Percentiles rank a stretch among this genome's conserved stretches.
Evolutionary conservation across 1,140 invertebrate genomes (phyloP).

Genomic region (Acromyrmex echinatior): DNA sequence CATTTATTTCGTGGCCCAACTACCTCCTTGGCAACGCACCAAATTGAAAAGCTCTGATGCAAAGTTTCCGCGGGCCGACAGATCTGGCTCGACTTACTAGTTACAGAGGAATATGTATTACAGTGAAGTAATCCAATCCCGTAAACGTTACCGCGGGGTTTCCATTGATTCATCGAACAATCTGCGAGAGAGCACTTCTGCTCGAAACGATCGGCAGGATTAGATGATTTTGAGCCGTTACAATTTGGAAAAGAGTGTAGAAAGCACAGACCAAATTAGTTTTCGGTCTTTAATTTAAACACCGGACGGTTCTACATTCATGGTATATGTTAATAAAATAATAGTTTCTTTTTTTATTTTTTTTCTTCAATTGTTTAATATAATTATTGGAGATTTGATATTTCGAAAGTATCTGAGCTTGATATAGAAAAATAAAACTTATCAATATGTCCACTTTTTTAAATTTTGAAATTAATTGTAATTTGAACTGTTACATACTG

Average conservation of each 20-base stretch:
- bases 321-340: not conserved
- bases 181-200: constrained; percentile 69
- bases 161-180: constrained; percentile 77
- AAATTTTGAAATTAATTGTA: not conserved
- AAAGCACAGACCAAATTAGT: constrained; percentile 37
- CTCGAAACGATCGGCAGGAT: constrained; percentile 57
- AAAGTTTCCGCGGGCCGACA: constrained; percentile 64
- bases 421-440: not conserved
- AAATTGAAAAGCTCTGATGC: constrained; percentile 84
- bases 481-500: not conserved
- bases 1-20: constrained; percentile 77
- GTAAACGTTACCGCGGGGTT: constrained; percentile 68
- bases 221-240: constrained; percentile 65
- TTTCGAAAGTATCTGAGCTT: not conserved
- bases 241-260: constrained; percentile 51
- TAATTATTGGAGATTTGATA: not conserved
- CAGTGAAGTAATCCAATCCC: constrained; percentile 76
- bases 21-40: constrained; percentile 80
- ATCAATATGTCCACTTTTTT: not conserved
- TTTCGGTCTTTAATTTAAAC: constrained; percentile 42
- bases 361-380: not conserved
- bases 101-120: constrained; percentile 74
- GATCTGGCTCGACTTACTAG: constrained; percentile 65
- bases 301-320: not conserved
- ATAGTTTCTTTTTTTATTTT: not conserved